Percentiles rank a stretch among this genome's conserved stretches.
Evolutionary conservation across 92 coral and sea anemone species (phyloP).

Genomic region (Porites divaricata): DNA sequence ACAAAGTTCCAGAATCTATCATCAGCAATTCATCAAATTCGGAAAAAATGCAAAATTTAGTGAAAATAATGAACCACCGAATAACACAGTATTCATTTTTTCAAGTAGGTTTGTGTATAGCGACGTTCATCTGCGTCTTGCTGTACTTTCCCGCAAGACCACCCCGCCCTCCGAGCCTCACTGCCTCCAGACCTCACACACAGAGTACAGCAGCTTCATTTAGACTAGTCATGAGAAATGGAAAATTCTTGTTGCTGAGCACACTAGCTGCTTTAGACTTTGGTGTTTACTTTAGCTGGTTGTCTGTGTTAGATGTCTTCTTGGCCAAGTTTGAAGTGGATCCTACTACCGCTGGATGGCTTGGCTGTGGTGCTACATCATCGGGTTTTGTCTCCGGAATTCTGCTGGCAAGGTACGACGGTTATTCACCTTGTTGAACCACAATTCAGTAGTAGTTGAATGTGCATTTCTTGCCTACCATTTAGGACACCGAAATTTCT

Average conservation of each 20-base stretch:
- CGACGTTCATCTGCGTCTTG: slow-evolving; percentile 58
- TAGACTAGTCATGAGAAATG: slow-evolving; percentile 17
- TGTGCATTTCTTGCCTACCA: too few relatives aligned
- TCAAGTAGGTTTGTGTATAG: slow-evolving; percentile 56
- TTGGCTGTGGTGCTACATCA: slow-evolving; percentile 65
- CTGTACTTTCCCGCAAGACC: slow-evolving; percentile 85
- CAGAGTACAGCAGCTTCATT: slow-evolving; percentile 28
- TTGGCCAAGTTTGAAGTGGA: slow-evolving; percentile 72
- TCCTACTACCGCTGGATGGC: slow-evolving; percentile 70
- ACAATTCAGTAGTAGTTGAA: neutral
- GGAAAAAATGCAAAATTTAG: slow-evolving; percentile 1
- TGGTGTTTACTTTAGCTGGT: slow-evolving; percentile 79
- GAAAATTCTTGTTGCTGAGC: slow-evolving; percentile 59
- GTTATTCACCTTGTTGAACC: neutral
- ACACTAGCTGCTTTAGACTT: slow-evolving; percentile 54
- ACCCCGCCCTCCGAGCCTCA: slow-evolving; percentile 77
- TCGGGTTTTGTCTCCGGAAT: slow-evolving; percentile 70
- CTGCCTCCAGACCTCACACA: slow-evolving; percentile 38
- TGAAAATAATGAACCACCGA: slow-evolving; percentile 1
- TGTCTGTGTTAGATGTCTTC: slow-evolving; percentile 69
- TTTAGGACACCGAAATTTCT: too few relatives aligned
- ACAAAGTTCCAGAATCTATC: neutral
- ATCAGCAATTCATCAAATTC: neutral
- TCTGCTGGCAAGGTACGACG: slow-evolving; percentile 55
- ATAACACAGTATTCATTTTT: slow-evolving; percentile 48